Evolutionary conservation across 2,888 invertebrate genomes (phyloP).

Genomic region (Aphidoletes aphidimyza): DNA sequence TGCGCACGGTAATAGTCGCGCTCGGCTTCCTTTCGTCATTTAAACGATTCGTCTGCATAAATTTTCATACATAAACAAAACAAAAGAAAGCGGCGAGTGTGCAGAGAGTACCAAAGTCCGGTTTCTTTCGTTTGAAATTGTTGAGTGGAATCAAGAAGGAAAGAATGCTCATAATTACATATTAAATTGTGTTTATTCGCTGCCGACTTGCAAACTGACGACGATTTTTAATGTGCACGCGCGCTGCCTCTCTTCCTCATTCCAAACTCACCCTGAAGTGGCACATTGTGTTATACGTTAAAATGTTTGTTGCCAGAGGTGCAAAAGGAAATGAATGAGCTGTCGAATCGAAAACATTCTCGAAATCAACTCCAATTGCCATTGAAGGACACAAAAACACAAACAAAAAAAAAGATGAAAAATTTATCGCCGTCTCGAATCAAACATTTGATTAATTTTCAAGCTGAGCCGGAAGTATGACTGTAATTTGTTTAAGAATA

Average conservation of each 20-base stretch:
- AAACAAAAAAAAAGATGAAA: constrained; percentile 10
- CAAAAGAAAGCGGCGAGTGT: background rate
- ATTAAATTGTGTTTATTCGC: background rate
- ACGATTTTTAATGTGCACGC: background rate
- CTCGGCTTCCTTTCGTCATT: constrained; percentile 13
- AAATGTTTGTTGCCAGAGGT: background rate
- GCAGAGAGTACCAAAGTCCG: background rate
- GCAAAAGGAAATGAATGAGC: background rate
- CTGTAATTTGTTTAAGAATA: constrained; percentile 51
- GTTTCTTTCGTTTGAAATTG: background rate
- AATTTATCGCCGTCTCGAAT: background rate
- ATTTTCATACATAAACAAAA: background rate
- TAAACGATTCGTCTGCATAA: background rate
- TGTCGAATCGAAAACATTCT: too few relatives aligned
- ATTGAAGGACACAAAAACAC: too few relatives aligned
- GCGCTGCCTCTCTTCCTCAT: too few relatives aligned
- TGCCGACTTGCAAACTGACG: background rate
- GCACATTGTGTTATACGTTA: background rate
- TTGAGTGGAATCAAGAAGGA: background rate
- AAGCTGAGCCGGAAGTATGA: constrained; percentile 54
- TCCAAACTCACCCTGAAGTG: too few relatives aligned
- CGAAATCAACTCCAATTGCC: background rate
- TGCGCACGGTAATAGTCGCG: constrained; percentile 19
- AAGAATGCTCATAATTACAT: background rate
- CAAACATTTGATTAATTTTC: constrained; percentile 55